Conservation (phyloP, 1,140 invertebrate species). For the Sitophilus oryzae region DNA sequence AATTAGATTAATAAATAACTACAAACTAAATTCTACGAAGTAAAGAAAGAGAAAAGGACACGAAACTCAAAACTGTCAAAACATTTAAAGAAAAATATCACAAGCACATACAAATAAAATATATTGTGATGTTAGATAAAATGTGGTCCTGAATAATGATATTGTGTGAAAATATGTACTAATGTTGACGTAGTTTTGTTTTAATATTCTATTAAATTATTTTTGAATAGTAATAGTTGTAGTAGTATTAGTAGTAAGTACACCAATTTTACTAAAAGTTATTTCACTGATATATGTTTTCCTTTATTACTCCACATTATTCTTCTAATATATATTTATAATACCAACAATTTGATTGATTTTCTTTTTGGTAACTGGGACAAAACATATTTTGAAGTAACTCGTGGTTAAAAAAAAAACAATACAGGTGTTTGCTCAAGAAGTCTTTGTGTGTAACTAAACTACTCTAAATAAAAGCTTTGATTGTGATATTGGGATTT, state of each 20-base stretch:
- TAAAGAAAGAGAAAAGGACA: conserved; percentile 19
- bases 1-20: conserved; percentile 26
- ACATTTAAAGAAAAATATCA: conserved; percentile 25
- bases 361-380: not conserved
- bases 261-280: not conserved
- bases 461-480: no score
- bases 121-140: not conserved
- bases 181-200: conserved; percentile 11
- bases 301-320: conserved; percentile 15
- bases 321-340: conserved; percentile 28
- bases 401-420: no score
- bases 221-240: no score
- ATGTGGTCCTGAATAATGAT: conserved; percentile 17
- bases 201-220: no score
- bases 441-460: no score
- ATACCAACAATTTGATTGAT: no score
- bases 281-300: not conserved
- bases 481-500: no score
- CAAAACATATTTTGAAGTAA: no score
- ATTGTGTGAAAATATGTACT: not conserved
- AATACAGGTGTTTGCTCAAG: no score
- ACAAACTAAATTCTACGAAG: conserved; percentile 28
- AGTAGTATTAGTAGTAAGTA: conserved; percentile 24
- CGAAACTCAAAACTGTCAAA: conserved; percentile 13
- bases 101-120: conserved; percentile 22